Base-by-base conservation (phyloP, 2,113 vertebrate species). In the Cygnus atratus region DNA sequence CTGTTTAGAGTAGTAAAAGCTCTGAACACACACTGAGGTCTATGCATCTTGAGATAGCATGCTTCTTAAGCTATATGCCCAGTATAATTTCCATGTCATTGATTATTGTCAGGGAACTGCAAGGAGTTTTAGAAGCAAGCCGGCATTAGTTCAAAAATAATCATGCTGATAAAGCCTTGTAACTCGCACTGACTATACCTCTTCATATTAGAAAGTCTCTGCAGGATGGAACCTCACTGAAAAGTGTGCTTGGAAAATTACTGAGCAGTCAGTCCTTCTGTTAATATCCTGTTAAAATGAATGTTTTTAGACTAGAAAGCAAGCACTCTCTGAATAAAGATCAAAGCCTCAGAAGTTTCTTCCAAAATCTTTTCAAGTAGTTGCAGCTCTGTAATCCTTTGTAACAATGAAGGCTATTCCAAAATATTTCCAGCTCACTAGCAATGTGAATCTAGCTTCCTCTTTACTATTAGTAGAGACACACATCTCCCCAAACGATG, bases 281-380 rank as follows among this genome's bases (percentile, higher is more conserved):
- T 68, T 93, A 84, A 92, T 72, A 88, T n/a, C 82, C 71, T 84
- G 72, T 91, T 95, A 90, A 97, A 96, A 78, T 50, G 75, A 84
- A 77, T 86, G 90, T 17, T 96, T 95, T 87, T 65, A 87, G 67
- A 84, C 92, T 80, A 88, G 82, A 81, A 94, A 96, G 84, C 57
- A 90, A 88, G 82, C 72, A 62, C 16, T 14, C 82, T 76, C 73
- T 54, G 89, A 93, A 85, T 71, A 91, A 75, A 95, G 89, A 97
- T 95, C 91, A 97, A 96, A 96, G 94, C 59, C 43, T 65, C 28
- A 16, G 4, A 86, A 94, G 48, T 65, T 96, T 65, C 79, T 94
- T 89, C 93, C 88, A 93, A 94, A 95, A 88, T 48, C 84, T 94
- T 97, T 86, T 94, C 78, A 92, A 95, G 93, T 61, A 86, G 82